Evolutionary conservation across 2,888 invertebrate genomes (phyloP), one percentile per base, ranked within the genome.

Genomic region (Drosophila putrida): DNA sequence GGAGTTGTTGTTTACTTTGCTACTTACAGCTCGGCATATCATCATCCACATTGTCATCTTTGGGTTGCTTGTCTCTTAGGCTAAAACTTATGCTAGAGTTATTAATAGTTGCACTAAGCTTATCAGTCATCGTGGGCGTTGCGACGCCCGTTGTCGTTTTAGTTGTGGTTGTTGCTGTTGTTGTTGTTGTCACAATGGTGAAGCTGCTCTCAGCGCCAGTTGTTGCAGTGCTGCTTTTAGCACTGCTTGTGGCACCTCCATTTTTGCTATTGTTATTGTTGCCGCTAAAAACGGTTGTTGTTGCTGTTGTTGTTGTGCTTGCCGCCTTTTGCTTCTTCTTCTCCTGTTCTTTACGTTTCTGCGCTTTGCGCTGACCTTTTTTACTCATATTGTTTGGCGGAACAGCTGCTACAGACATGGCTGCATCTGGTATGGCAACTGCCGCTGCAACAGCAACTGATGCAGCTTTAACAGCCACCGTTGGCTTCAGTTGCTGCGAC

Each of bases 91-190:
- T 60, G 75, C 61, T 90, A 87, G 74, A 75, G 82, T 82, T 89
- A 88, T 77, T 85, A 81, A 72, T 90, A 90, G 83, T 78, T 82
- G 82, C 87, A 83, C 80, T 90, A 88, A 89, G 85, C 69, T 81
- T 88, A 90, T 90, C 90, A 90, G 90, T 90, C 90, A 60, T 74
- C 71, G 75, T 61, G 59, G 79, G 65, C 58, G 79, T 63, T 59
- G 69, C 51, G 31, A 31, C 31, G 31, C 31, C 31, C 43, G 69
- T 72, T 58, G 71, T 67, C 41, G 72, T 58, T 67, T 72, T 73
- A 55, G 82, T 79, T 20, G 20, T 20, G 20, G 20, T 20, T 20
- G 20, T 20, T 20, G 20, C 20, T 20, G 20, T 72, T 54, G 80
- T 72, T 54, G 80, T 65, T 62, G 75, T 71, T 44, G 72, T 83